Base-by-base conservation (phyloP, 2,113 vertebrate genomes). In the Oxyruncus cristatus region DNA sequence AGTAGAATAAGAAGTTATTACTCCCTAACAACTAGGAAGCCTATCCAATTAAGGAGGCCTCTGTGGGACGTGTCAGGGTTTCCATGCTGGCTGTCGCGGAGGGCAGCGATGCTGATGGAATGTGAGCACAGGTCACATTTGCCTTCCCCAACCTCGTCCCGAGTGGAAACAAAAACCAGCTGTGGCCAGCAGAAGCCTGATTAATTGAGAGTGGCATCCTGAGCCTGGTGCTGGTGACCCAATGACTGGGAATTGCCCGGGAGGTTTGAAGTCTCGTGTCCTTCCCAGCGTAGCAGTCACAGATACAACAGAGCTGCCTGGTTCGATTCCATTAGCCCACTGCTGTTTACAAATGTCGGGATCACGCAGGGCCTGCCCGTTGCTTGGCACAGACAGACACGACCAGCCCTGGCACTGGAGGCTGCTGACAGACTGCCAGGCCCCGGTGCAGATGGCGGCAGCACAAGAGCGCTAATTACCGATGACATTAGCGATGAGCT, bases 401-500 rank as follows among this genome's bases (percentile, higher is more conserved):
- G 63, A 61, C 37, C 59, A 91, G 61, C 82, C 92, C 77, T 88
- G 68, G 84, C 82, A 95, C 70, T 55, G 74, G 79, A 96, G 83
- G 75, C 88, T 72, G 81, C 74, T 96, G 96, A 95, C 46, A 91
- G 88, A 91, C 41, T 88, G 91, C 74, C 84, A 85, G 72, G 46
- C 67, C 41, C 70, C 21, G 20, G 32, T 62, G 44, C 65, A 85
- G 87, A 93, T 89, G 88, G 85, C 75, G 59, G 90, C 93, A 80
- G 82, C 80, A 79, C 26, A 44, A 88, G 85, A 96, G 82, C 7
- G 21, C 92, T 96, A 96, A 96, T 97, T 73, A 39, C 68, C 16
- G 47, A 66, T 89, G 97, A 96, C 96, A 97, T 96, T 89, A 96
- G 97, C 86, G 86, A 94, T 89, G 97, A 97, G 86, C 30, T 95